Conservation (phyloP, 2,888 invertebrate species). For the Aporophyla lueneburgensis region DNA sequence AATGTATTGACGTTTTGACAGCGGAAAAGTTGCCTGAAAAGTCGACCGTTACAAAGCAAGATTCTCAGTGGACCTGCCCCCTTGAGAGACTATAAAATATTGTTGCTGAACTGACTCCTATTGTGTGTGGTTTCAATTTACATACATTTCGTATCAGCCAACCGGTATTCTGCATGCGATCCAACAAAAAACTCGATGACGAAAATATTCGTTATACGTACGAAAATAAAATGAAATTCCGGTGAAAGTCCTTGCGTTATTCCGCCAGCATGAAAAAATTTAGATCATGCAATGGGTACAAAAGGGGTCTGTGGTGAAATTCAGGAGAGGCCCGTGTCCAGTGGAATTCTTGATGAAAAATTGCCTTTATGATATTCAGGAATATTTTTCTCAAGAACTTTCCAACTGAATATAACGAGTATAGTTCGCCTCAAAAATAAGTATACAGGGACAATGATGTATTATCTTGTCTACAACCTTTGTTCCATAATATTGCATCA, state of each 20-base stretch:
- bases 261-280: constrained; percentile 13
- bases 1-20: constrained; percentile 9
- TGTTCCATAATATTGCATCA: background rate
- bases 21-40: constrained; percentile 21
- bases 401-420: background rate
- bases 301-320: constrained; percentile 11
- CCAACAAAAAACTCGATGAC: constrained; percentile 1
- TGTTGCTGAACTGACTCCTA: constrained; percentile 5
- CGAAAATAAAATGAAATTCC: constrained; percentile 37
- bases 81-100: constrained; percentile 22
- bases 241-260: constrained; percentile 18
- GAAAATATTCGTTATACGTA: constrained; percentile 26
- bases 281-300: background rate
- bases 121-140: constrained; percentile 25
- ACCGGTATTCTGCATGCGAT: constrained; percentile 5
- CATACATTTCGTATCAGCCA: constrained; percentile 27
- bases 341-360: constrained; percentile 13
- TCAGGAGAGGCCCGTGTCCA: background rate
- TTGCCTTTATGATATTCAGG: background rate
- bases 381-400: background rate
- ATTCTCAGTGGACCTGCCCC: constrained; percentile 6
- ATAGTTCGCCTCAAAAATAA: background rate
- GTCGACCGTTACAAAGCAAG: background rate
- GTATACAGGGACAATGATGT: background rate
- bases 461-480: background rate